phyloP scores from a whole-genome alignment of 2,113 vertebrate species.

The Bombycilla garrulus region DNA sequence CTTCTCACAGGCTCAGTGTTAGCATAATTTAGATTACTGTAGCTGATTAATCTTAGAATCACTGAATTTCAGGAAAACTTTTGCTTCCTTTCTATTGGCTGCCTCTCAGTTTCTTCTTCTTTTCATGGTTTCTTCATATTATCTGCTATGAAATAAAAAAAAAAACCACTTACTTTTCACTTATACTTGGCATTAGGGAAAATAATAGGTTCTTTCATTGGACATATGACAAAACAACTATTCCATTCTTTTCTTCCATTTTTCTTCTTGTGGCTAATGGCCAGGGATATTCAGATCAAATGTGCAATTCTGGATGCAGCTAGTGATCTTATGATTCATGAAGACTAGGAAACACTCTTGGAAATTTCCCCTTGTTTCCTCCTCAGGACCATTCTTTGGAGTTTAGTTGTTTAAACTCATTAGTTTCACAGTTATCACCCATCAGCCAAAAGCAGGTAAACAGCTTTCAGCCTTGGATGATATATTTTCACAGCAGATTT shows the following conservation, averaged over 20 bases:
- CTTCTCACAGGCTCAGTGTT: not conserved
- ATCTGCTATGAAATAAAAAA: not conserved
- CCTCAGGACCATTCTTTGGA: not conserved
- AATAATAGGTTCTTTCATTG: not conserved
- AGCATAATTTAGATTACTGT: not conserved
- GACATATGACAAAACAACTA: not conserved
- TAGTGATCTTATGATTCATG: not conserved
- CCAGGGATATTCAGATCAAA: not conserved
- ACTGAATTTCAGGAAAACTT: not conserved
- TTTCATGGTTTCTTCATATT: not conserved
- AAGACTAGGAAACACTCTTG: not conserved
- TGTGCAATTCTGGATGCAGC: not conserved
- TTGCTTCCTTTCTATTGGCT: not conserved
- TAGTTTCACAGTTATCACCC: not conserved
- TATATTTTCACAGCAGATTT: not conserved
- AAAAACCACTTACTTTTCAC: not conserved
- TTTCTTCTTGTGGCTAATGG: not conserved
- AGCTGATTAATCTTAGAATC: not conserved
- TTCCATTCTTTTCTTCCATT: not conserved
- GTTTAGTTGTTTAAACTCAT: not conserved
- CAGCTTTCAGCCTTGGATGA: not conserved
- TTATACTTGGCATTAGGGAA: not conserved
- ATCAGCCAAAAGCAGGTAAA: not conserved
- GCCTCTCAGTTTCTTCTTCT: not conserved
- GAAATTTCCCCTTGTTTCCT: not conserved